These are phyloP conservation scores for Scelioninae gen. 1 DNA, from an alignment of 2,888 invertebrate species.

Conservation along the genomic window DNA sequence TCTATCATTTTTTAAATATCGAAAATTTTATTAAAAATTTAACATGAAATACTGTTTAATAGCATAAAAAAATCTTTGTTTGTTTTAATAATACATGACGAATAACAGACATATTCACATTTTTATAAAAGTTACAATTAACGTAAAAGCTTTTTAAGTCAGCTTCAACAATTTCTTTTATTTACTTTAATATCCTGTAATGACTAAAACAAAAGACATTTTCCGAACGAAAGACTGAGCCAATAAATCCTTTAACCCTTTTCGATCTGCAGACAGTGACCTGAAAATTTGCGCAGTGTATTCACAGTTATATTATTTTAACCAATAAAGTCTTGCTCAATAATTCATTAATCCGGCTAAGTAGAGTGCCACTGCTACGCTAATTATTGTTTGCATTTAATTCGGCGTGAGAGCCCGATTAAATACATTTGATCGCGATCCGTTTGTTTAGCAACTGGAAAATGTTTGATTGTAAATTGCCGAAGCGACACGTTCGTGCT, in stretches of 20 bases:
- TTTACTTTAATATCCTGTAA: conserved; percentile 21
- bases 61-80: too few species aligned
- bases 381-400: conserved; percentile 59
- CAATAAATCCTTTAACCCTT: conserved; percentile 47
- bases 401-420: conserved; percentile 31
- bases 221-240: conserved; percentile 31
- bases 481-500: background rate
- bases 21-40: background rate
- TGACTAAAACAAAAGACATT: conserved; percentile 4
- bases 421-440: conserved; percentile 52
- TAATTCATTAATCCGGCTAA: conserved; percentile 49
- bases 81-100: too few species aligned
- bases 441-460: conserved; percentile 46
- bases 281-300: conserved; percentile 36
- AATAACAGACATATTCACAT: too few species aligned
- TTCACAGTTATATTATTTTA: conserved; percentile 42
- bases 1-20: background rate
- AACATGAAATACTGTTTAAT: too few species aligned
- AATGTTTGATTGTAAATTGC: conserved; percentile 38
- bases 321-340: conserved; percentile 46
- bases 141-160: too few species aligned
- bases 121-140: too few species aligned
- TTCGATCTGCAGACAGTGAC: conserved; percentile 39
- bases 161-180: conserved; percentile 19
- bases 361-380: conserved; percentile 21